Conservation (phyloP, 2,888 invertebrate genomes). For the Furcula furcula region DNA sequence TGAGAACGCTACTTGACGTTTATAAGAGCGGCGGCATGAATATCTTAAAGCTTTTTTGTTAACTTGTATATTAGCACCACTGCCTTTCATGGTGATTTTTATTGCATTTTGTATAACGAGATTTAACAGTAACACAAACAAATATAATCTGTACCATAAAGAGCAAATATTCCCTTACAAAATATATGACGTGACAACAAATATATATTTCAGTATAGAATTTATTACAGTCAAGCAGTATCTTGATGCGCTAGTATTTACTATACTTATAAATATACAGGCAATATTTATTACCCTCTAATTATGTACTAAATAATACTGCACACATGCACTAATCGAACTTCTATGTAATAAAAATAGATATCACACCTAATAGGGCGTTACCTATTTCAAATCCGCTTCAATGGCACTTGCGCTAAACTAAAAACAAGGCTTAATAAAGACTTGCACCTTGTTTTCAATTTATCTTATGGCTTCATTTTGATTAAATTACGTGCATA, state of each 20-base stretch:
- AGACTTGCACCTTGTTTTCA: constrained; percentile 16
- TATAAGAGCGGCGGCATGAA: too few species aligned
- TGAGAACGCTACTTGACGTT: too few species aligned
- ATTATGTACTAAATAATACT: constrained; percentile 60
- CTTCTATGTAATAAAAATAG: constrained; percentile 67
- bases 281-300: constrained; percentile 41
- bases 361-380: constrained; percentile 46
- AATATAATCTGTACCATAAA: too few species aligned
- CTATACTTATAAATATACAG: constrained; percentile 39
- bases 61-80: too few species aligned
- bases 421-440: constrained; percentile 27
- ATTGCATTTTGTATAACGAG: too few species aligned
- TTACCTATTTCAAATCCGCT: constrained; percentile 16
- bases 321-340: constrained; percentile 61
- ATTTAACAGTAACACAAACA: too few species aligned
- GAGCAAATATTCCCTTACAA: not conserved
- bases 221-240: constrained; percentile 16
- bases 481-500: constrained; percentile 9
- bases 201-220: not conserved
- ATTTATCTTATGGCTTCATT: constrained; percentile 11
- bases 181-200: not conserved
- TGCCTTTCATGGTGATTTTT: too few species aligned
- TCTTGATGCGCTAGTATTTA: constrained; percentile 28
- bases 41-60: too few species aligned
- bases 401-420: constrained; percentile 42